Base-by-base conservation (phyloP, 2,113 vertebrate species). In the Pachyramphus minor region DNA sequence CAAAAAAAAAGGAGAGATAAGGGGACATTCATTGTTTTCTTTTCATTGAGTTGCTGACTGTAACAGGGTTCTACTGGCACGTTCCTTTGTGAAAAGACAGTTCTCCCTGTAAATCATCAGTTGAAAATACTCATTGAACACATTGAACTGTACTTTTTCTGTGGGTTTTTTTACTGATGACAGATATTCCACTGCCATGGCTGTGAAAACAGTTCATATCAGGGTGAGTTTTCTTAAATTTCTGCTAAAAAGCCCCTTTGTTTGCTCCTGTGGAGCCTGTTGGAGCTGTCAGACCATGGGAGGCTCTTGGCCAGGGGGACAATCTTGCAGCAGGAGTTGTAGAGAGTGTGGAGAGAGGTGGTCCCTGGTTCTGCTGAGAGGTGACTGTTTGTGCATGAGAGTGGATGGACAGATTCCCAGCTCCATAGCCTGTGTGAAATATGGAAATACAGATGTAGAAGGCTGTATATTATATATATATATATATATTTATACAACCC, bases 391-490 rank as follows among this genome's bases (percentile, higher is more conserved):
- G 27, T 9, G 3, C 1, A 0, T 17, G 14, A 28, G 31, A 35
- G 74, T 12, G 23, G 15, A 11, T 25, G 39, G 39, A 35, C 3
- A 16, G 14, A 2, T 25, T 45, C 37, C 37, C 45, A 77, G 30
- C 0, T 7, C 37, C 11, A 20, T 8, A 8, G 13, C 2, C 60
- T 21, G 60, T 20, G 60, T 5, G 12, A 30, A 41, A 41, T 20
- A 41, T 4, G 27, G 39, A 85, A 60, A 39, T 1, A 8, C 3
- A 2, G 1, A 0, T 1, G 0, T 1, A 12, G 28, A 8, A 55
- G 7, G 20, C 4, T 0, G 0, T 1, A 1, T 21, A 5, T 39
- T 35, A 58, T n/a, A n/a, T 33, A 56, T 31, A 6, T 53, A 55
- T 33, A 22, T 58, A 19, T 56, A 22, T 56, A n/a, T n/a, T 21